Evolutionary conservation across 2,797 vertebrate genomes (phyloP).

Genomic region (Megalops cyprinoides): DNA sequence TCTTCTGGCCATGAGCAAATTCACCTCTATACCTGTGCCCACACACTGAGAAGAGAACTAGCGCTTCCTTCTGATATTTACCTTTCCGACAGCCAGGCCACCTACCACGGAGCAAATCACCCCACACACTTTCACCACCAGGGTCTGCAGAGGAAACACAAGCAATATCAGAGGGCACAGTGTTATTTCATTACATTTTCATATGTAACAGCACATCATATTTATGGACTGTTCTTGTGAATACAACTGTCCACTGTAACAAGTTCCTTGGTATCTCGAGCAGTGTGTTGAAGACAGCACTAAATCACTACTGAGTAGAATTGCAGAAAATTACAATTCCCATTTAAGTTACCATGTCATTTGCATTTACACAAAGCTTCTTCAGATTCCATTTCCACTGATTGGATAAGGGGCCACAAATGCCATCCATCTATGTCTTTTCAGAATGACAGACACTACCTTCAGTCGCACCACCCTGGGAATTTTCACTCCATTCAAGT

Average conservation of each 20-base stretch:
- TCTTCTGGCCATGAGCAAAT: not conserved
- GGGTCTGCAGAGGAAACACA: slow-evolving; percentile 76
- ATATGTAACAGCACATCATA: not conserved
- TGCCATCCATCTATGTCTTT: not conserved
- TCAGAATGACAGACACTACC: slow-evolving; percentile 64
- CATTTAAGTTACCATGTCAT: not conserved
- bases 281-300: not conserved
- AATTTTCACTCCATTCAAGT: slow-evolving; percentile 94
- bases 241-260: not conserved
- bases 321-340: not conserved
- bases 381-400: too few relatives aligned
- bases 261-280: not conserved
- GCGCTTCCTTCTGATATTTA: slow-evolving; percentile 57
- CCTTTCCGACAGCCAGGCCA: slow-evolving; percentile 96
- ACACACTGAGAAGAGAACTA: not conserved
- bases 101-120: slow-evolving; percentile 95
- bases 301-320: not conserved
- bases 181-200: not conserved
- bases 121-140: slow-evolving; percentile 89
- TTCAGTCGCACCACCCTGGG: slow-evolving; percentile 95
- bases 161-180: not conserved
- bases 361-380: slow-evolving; percentile 10
- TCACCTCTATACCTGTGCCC: not conserved
- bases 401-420: not conserved
- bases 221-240: not conserved